Percentiles rank a stretch among this genome's conserved stretches.
phyloP scores from a whole-genome alignment of 64 coral and sea anemone genomes.

The Pocillopora verrucosa region DNA sequence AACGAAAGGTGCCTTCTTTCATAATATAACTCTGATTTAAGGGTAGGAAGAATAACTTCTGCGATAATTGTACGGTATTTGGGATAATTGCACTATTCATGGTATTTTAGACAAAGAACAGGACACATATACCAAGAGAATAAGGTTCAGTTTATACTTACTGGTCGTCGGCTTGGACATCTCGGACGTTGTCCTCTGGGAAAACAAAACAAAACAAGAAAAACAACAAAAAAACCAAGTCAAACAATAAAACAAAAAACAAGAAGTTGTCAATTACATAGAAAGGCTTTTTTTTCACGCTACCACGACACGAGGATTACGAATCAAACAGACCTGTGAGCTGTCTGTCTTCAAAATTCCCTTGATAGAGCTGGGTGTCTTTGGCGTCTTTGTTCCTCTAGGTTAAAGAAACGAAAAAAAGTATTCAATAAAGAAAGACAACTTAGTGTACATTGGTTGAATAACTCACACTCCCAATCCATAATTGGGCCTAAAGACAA shows the following conservation, averaged over 20 bases:
- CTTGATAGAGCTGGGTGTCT: slow-evolving; percentile 84
- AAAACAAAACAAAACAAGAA: not conserved
- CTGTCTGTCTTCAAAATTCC: slow-evolving; percentile 80
- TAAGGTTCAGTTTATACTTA: not conserved
- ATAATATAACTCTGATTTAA: too few species aligned
- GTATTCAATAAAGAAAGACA: not conserved
- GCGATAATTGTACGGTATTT: too few species aligned
- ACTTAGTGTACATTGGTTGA: too few species aligned
- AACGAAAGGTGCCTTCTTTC: not conserved
- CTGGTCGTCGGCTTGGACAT: slow-evolving; percentile 34
- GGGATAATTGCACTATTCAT: too few species aligned
- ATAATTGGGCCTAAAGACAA: too few species aligned
- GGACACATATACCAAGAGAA: not conserved
- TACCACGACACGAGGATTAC: too few species aligned
- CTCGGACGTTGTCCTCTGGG: slow-evolving; percentile 26
- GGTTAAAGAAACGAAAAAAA: not conserved
- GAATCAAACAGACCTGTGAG: not conserved
- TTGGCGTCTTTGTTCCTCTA: slow-evolving; percentile 89
- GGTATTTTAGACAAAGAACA: not conserved
- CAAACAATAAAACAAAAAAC: not conserved
- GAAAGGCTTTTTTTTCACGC: too few species aligned
- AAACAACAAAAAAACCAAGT: not conserved
- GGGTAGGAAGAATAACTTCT: too few species aligned
- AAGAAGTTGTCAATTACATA: too few species aligned
- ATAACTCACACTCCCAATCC: too few species aligned